A percentile compares a stretch with the other conserved stretches of the same genome.
phyloP scores from a whole-genome alignment of 2,888 invertebrate species.

The Conistra vaccinii region DNA sequence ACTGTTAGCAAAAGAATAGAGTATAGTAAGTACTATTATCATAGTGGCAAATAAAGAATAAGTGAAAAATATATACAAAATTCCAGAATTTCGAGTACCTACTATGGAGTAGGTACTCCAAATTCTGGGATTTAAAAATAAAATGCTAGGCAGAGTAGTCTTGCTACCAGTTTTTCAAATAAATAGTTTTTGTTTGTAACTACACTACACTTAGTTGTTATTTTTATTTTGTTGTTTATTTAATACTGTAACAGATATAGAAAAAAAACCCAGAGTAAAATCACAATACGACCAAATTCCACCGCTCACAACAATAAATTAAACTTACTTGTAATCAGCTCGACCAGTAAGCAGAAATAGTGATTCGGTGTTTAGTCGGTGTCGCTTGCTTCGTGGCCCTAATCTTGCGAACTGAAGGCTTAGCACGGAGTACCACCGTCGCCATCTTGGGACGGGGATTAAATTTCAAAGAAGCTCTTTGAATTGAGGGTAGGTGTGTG shows the following conservation, averaged over 20 bases:
- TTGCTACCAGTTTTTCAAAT: too few relatives aligned
- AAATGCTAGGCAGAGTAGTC: too few relatives aligned
- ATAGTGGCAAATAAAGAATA: too few relatives aligned
- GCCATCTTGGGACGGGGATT: constrained; percentile 80
- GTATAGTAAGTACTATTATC: too few relatives aligned
- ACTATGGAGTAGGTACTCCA: too few relatives aligned
- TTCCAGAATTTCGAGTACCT: too few relatives aligned
- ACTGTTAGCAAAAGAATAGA: background rate
- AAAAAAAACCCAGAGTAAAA: background rate
- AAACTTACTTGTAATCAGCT: constrained; percentile 13
- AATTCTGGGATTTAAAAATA: too few relatives aligned
- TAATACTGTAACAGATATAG: too few relatives aligned
- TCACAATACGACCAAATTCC: background rate
- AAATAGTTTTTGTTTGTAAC: too few relatives aligned
- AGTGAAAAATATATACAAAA: too few relatives aligned
- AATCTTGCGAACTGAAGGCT: constrained; percentile 73
- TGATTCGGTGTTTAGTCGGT: constrained; percentile 54
- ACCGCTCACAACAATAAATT: background rate
- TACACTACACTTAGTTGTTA: too few relatives aligned
- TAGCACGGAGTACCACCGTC: constrained; percentile 71
- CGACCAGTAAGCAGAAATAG: constrained; percentile 23
- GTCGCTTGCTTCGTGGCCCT: constrained; percentile 75
- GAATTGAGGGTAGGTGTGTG: constrained; percentile 59
- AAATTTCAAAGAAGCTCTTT: constrained; percentile 81
- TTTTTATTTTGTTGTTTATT: too few relatives aligned